phyloP scores from a whole-genome alignment of 2,797 vertebrate genomes.

The Phrynocephalus vlangalii region DNA sequence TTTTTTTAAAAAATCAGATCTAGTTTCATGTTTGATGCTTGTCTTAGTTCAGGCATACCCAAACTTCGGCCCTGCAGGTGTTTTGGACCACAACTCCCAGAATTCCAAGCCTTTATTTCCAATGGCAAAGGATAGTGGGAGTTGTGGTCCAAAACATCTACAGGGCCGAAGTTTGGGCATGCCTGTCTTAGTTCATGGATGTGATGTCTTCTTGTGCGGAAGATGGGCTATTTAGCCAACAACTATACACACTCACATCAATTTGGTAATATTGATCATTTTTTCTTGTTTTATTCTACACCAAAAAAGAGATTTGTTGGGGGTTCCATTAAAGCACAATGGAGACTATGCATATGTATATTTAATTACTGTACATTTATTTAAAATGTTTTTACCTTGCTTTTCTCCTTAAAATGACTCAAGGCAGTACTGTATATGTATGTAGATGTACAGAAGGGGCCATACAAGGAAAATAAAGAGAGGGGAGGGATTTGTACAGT shows the following conservation, averaged over 20 bases:
- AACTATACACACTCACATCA: too few relatives aligned
- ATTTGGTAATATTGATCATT: neutral
- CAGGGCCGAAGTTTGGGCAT: neutral
- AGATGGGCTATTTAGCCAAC: too few relatives aligned
- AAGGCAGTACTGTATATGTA: neutral
- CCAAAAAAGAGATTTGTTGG: neutral
- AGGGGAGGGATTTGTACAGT: neutral
- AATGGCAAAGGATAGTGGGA: too few relatives aligned
- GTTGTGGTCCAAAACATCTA: too few relatives aligned
- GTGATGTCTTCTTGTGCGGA: too few relatives aligned
- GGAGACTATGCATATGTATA: neutral
- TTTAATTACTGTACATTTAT: too few relatives aligned
- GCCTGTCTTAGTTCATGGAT: neutral
- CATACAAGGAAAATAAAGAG: neutral
- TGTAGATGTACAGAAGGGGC: too few relatives aligned
- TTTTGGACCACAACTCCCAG: too few relatives aligned
- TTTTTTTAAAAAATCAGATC: neutral
- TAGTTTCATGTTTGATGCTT: neutral
- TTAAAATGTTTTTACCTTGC: too few relatives aligned
- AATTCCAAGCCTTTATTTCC: too few relatives aligned
- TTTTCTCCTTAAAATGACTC: too few relatives aligned
- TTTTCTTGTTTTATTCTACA: neutral
- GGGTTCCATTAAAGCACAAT: neutral
- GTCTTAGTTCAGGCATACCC: neutral
- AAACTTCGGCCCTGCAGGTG: too few relatives aligned